phyloP scores from a whole-genome alignment of 2,888 invertebrate genomes.

The Synergus itoensis region DNA sequence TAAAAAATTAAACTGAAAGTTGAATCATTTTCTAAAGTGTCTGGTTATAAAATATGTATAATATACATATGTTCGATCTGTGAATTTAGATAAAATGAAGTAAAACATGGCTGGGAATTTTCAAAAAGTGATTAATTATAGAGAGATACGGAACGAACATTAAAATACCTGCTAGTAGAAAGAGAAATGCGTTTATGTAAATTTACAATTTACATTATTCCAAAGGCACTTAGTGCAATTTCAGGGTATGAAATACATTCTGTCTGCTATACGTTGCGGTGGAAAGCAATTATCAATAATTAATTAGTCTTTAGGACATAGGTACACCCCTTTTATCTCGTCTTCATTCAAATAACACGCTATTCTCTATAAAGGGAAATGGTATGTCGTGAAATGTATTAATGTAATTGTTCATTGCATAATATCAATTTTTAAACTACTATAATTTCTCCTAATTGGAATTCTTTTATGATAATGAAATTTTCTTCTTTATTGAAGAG shows the following conservation, averaged over 20 bases:
- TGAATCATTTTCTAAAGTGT: not conserved
- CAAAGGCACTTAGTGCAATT: slow-evolving; percentile 34
- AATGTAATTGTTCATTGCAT: not conserved
- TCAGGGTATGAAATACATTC: slow-evolving; percentile 18
- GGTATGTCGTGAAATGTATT: not conserved
- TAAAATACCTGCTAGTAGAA: not conserved
- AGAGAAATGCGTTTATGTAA: not conserved
- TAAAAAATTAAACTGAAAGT: not conserved
- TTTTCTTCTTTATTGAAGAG: not conserved
- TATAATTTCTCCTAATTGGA: not conserved
- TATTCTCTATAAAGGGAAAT: not conserved
- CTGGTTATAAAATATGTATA: not conserved
- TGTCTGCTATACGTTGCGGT: slow-evolving; percentile 41
- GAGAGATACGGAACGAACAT: not conserved
- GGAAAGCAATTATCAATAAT: slow-evolving; percentile 48
- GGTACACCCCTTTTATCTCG: slow-evolving; percentile 7
- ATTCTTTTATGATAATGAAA: not conserved
- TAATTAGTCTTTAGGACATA: slow-evolving; percentile 43
- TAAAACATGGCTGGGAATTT: not conserved
- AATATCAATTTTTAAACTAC: not conserved
- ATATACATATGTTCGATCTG: not conserved
- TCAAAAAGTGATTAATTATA: not conserved
- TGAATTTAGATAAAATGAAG: not conserved
- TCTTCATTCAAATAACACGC: not conserved
- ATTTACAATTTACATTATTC: slow-evolving; percentile 17